Conservation (phyloP, 2,113 vertebrate species). For the Rhinoderma darwinii region DNA sequence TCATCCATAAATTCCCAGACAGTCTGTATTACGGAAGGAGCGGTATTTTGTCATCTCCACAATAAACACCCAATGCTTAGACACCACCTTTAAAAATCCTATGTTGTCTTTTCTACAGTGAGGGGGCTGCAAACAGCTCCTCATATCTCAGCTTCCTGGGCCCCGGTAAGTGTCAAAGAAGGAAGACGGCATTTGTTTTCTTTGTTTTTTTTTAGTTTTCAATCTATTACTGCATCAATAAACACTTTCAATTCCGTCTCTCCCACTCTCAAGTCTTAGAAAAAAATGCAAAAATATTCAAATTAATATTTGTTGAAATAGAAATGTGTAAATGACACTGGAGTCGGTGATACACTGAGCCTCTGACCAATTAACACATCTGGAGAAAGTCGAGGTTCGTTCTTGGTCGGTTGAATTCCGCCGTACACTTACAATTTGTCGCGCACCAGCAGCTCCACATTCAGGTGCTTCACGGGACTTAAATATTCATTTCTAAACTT, state of each 20-base stretch:
- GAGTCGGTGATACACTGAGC: background rate
- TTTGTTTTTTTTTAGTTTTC: background rate
- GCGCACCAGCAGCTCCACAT: background rate
- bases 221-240: background rate
- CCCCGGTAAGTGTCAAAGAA: background rate
- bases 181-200: background rate
- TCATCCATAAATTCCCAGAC: too few species aligned
- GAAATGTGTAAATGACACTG: slow-evolving; percentile 27
- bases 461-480: background rate
- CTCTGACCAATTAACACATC: slow-evolving; percentile 44
- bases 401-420: background rate
- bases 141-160: background rate
- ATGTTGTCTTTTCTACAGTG: too few species aligned
- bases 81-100: too few species aligned
- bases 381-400: background rate
- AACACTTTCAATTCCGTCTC: background rate
- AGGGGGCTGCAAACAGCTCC: background rate
- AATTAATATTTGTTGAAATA: slow-evolving; percentile 33
- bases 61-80: too few species aligned
- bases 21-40: too few species aligned
- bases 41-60: too few species aligned
- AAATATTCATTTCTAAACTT: slow-evolving; percentile 10
- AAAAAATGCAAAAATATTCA: slow-evolving; percentile 15
- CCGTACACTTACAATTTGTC: slow-evolving; percentile 10
- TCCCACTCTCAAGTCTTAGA: background rate